phyloP scores from a whole-genome alignment of 2,113 vertebrate genomes.

The Motacilla alba region DNA sequence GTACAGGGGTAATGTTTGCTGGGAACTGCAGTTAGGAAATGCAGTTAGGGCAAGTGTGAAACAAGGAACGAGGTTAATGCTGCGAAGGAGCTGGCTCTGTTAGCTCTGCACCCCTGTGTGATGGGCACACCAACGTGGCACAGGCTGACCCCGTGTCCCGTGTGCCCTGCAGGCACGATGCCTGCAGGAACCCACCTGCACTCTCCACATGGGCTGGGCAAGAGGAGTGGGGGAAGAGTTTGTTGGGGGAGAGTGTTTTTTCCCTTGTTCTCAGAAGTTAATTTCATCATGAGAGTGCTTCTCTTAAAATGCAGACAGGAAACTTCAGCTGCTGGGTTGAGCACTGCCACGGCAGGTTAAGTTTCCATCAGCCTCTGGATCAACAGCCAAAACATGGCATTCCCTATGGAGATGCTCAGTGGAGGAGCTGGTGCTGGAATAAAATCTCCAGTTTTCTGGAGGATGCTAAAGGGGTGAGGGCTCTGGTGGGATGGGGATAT shows the following conservation, averaged over 20 bases:
- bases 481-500: not conserved
- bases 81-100: not conserved
- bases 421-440: not conserved
- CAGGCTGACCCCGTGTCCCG: rapidly evolving
- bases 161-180: not conserved
- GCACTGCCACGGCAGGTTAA: rapidly evolving
- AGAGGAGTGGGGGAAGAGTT: not conserved
- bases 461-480: not conserved
- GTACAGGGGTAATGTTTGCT: not conserved
- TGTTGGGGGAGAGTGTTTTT: rapidly evolving
- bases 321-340: not conserved
- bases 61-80: not conserved
- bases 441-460: not conserved
- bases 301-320: not conserved
- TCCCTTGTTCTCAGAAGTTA: not conserved
- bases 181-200: not conserved
- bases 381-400: rapidly evolving
- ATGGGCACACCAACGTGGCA: not conserved
- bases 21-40: not conserved
- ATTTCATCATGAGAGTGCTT: not conserved
- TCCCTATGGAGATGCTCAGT: not conserved
- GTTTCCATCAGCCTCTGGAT: not conserved
- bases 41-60: not conserved
- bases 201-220: rapidly evolving
- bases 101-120: rapidly evolving